These are phyloP conservation scores for Camponotus pennsylvanicus DNA, from an alignment of 1,140 invertebrate genomes.

Conservation along the genomic window DNA sequence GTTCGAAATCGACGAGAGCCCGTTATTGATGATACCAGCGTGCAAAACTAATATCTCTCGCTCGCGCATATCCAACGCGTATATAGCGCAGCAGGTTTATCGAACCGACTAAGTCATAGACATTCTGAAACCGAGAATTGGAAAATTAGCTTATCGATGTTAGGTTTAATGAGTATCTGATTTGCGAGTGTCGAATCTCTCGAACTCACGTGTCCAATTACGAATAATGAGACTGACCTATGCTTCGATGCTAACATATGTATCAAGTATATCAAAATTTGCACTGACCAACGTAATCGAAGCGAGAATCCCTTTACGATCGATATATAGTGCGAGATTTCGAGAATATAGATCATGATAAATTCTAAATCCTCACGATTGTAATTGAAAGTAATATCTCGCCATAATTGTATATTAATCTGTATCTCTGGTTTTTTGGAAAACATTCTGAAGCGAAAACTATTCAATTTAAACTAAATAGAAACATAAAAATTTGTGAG, in stretches of 20 bases:
- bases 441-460: not conserved
- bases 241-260: not conserved
- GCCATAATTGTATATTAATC: not conserved
- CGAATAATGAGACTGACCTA: conserved; percentile 59
- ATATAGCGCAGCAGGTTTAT: conserved; percentile 34
- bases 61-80: not conserved
- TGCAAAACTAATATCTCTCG: not conserved
- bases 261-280: conserved; percentile 16
- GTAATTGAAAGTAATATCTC: not conserved
- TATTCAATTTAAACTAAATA: no score
- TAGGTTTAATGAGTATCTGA: conserved; percentile 53
- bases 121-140: conserved; percentile 64
- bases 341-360: not conserved
- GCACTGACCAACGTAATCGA: not conserved
- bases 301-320: not conserved
- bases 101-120: conserved; percentile 45
- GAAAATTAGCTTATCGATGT: conserved; percentile 62
- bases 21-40: not conserved
- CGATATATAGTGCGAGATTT: not conserved
- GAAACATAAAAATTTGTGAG: no score
- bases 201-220: conserved; percentile 44
- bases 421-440: not conserved
- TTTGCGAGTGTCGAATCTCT: conserved; percentile 58
- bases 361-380: not conserved
- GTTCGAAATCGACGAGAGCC: not conserved